These are phyloP conservation scores for Gadopsis bispinosus DNA, from an alignment of 2,797 vertebrate genomes.

Conservation along the genomic window DNA sequence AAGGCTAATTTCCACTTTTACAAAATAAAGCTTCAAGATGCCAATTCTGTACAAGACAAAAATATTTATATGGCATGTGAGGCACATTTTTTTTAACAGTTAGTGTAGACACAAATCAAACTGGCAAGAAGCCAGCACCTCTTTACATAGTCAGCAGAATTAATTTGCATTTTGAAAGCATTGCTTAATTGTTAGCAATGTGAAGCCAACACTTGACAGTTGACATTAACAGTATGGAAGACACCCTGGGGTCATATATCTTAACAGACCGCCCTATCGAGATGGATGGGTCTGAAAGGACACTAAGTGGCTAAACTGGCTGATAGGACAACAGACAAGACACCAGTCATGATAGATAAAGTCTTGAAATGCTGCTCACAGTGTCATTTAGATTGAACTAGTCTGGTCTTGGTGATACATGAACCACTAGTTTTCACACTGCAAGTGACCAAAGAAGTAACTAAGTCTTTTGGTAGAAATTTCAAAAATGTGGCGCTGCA, in stretches of 20 bases:
- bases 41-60: neutral
- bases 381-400: constrained; percentile 17
- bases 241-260: constrained; percentile 75
- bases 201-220: constrained; percentile 57
- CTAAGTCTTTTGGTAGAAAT: constrained; percentile 10
- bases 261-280: constrained; percentile 76
- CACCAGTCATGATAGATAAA: constrained; percentile 63
- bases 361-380: constrained; percentile 44
- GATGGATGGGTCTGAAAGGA: constrained; percentile 74
- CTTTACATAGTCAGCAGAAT: neutral
- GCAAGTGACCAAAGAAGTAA: constrained; percentile 6
- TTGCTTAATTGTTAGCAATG: constrained; percentile 20
- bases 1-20: constrained; percentile 61
- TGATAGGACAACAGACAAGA: constrained; percentile 74
- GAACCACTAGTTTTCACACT: constrained; percentile 18
- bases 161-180: constrained; percentile 14
- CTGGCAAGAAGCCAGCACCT: neutral
- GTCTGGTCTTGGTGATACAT: constrained; percentile 4
- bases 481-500: constrained; percentile 21
- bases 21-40: constrained; percentile 38
- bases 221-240: constrained; percentile 80
- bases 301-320: constrained; percentile 60
- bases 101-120: constrained; percentile 9
- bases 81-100: constrained; percentile 1
- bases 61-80: constrained; percentile 1